Base-by-base conservation (phyloP, 2,113 vertebrate species). In the Nyctibius bracteatus region DNA sequence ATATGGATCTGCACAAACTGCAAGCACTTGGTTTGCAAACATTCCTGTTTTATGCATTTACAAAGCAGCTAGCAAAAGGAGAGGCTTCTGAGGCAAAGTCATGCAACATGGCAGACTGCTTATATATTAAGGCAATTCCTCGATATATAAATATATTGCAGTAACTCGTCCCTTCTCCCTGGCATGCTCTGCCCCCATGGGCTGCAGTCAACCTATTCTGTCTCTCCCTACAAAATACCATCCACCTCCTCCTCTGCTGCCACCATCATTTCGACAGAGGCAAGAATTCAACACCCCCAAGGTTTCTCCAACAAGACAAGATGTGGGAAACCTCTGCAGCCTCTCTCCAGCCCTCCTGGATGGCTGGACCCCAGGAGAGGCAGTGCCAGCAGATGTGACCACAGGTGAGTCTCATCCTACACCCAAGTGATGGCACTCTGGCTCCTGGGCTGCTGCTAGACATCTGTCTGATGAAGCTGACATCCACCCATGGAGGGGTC, bases 11-110 rank as follows among this genome's bases (percentile, higher is more conserved):
- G 80, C 41, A 0, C 96, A 97, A 96, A 92, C 95, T 92, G 92
- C 96, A 96, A 90, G 86, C 83, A 15, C 83, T 95, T 57, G 83
- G 96, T 94, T 96, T 97, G 96, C 96, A 96, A 97, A 95, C 96
- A 96, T 95, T 96, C 77, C 52, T 90, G 77, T 5, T 96, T 95
- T 57, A 95, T 96, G 92, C 88, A 84, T 95, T 94, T 79, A 90
- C 86, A 96, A 94, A 94, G 80, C 88, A 94, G 94, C 80, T 74
- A 93, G 77, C 25, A 30, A 95, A 96, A 79, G n/a, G 61, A 95
- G 72, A 95, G 62, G 85, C 88, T 97, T 94, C 88, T 74, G 90
- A 94, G 94, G 78, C n/a, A 83, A 89, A 96, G 75, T 88, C 88
- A 93, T 28, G 61, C 55, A 90, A 93, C 51, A 74, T 57, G 80